These are phyloP conservation scores for Hemibagrus guttatus DNA, from an alignment of 2,797 vertebrate genomes.

Conservation along the genomic window DNA sequence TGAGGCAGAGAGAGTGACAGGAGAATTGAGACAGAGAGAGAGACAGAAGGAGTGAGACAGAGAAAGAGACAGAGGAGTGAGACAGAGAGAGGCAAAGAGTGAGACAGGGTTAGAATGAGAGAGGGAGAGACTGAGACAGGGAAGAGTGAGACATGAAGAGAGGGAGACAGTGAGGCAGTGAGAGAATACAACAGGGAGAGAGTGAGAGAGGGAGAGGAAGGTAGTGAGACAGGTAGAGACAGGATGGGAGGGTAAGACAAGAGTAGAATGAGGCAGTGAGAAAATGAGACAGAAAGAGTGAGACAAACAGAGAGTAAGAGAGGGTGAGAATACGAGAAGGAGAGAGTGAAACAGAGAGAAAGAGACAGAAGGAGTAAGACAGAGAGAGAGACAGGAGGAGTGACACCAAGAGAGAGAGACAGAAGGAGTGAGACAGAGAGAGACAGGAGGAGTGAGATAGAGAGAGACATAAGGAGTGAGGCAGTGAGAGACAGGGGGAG, in stretches of 20 bases:
- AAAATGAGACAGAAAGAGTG: background rate
- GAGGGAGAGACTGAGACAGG: background rate
- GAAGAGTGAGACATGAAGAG: no score
- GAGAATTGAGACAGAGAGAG: background rate
- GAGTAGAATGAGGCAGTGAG: background rate
- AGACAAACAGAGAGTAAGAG: background rate
- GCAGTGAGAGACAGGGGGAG: background rate
- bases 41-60: background rate
- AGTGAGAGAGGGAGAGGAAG: background rate
- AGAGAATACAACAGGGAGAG: background rate
- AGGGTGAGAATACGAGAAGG: background rate
- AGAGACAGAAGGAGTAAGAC: background rate
- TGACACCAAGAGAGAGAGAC: background rate
- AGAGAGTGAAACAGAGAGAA: background rate
- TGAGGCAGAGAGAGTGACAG: background rate
- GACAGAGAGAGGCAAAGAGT: background rate
- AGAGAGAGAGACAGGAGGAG: background rate
- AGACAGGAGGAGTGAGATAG: background rate
- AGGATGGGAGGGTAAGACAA: background rate
- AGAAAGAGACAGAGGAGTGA: background rate
- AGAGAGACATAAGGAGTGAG: background rate
- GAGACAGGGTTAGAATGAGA: background rate
- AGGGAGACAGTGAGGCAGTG: background rate
- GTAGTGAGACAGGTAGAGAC: background rate
- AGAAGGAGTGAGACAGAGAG: background rate